These are phyloP conservation scores for Anser brachyrhynchus DNA, from an alignment of 2,113 vertebrate species.

Conservation along the genomic window DNA sequence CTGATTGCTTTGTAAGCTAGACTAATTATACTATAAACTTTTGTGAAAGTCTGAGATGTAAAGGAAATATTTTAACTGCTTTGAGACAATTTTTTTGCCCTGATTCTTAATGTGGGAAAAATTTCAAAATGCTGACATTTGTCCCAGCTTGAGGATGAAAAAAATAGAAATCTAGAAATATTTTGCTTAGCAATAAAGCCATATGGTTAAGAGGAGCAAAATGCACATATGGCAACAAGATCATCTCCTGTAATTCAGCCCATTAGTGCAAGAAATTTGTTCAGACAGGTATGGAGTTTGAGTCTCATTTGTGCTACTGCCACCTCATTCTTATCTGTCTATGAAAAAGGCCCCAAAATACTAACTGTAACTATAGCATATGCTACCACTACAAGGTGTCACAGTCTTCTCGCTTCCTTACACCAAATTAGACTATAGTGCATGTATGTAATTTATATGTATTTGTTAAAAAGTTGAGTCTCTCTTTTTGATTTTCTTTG, in stretches of 20 bases:
- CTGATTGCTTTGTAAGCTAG: conserved; percentile 5
- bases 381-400: conserved; percentile 28
- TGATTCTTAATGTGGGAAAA: conserved; percentile 39
- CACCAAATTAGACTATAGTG: background rate
- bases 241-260: conserved; percentile 47
- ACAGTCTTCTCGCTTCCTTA: background rate
- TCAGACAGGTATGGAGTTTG: conserved; percentile 50
- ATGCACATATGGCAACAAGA: conserved; percentile 46
- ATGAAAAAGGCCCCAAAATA: conserved; percentile 27
- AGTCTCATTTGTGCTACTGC: conserved; percentile 16
- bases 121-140: conserved; percentile 68
- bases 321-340: background rate
- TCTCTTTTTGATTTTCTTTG: background rate
- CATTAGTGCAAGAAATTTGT: conserved; percentile 45
- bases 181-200: conserved; percentile 62
- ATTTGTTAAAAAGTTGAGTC: background rate
- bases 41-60: conserved; percentile 1
- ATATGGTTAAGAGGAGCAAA: conserved; percentile 63
- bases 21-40: conserved; percentile 33
- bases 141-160: conserved; percentile 66
- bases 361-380: background rate
- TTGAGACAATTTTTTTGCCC: background rate
- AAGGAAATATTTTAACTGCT: conserved; percentile 55
- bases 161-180: conserved; percentile 71
- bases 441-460: background rate